phyloP scores from a whole-genome alignment of 1,140 invertebrate genomes.

The Panagrolaimus sp. region DNA sequence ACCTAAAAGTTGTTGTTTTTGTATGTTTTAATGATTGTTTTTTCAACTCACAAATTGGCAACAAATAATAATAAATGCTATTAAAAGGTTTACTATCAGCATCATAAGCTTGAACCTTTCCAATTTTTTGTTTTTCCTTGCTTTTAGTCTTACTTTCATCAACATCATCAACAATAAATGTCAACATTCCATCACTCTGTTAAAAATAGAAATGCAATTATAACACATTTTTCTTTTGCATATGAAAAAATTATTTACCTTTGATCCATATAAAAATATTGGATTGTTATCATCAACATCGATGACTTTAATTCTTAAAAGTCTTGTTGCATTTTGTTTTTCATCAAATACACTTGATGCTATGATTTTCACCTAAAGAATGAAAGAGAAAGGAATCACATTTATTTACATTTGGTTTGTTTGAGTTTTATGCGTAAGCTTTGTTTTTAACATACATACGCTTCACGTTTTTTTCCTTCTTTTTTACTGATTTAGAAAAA shows the following conservation, averaged over 20 bases:
- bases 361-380: conserved; percentile 25
- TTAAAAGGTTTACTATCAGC: conserved; percentile 35
- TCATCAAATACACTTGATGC: conserved; percentile 12
- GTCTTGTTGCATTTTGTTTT: conserved; percentile 4
- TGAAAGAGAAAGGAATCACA: no score
- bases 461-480: no score
- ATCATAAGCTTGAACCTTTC: conserved; percentile 27
- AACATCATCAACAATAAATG: conserved; percentile 6
- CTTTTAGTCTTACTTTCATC: not conserved
- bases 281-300: conserved; percentile 37
- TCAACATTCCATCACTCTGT: conserved; percentile 2
- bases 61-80: conserved; percentile 25
- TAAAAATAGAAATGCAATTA: not conserved
- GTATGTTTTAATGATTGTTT: not conserved
- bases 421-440: no score
- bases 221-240: not conserved
- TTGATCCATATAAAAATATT: conserved; percentile 14
- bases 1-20: conserved; percentile 15
- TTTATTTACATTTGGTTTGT: no score
- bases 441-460: no score
- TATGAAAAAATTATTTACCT: not conserved
- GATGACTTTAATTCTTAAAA: conserved; percentile 28
- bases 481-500: no score
- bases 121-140: conserved; percentile 18
- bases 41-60: conserved; percentile 25